Percentiles rank a stretch among this genome's conserved stretches.
phyloP scores from a whole-genome alignment of 2,113 vertebrate genomes.

The Microtus ochrogaster region DNA sequence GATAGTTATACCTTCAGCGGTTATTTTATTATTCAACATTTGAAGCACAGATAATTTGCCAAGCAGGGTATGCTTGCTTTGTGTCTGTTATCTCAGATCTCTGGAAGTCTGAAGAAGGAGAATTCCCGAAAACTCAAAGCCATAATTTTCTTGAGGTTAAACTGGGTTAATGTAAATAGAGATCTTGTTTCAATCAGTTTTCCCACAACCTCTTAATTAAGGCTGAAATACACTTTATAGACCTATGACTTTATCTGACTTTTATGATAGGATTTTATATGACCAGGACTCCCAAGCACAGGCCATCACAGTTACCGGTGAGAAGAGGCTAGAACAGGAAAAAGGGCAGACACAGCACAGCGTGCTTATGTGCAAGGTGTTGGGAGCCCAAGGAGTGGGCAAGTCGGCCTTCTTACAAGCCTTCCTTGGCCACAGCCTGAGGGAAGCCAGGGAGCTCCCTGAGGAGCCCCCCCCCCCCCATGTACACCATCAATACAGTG shows the following conservation, averaged over 20 bases:
- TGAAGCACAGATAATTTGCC: conserved; percentile 22
- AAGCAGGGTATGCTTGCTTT: neutral
- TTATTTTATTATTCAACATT: neutral
- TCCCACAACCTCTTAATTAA: neutral
- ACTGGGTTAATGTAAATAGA: neutral
- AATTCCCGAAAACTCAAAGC: neutral
- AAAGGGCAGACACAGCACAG: conserved; percentile 95
- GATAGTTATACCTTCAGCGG: neutral
- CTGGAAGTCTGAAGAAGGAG: neutral
- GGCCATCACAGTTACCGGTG: conserved; percentile 90
- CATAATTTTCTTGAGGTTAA: neutral
- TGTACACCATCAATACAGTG: conserved; percentile 92
- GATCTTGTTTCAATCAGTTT: neutral
- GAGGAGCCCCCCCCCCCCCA: conserved; percentile 78
- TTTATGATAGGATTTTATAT: neutral
- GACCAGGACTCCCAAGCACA: too few relatives aligned
- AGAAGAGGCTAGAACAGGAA: conserved; percentile 93
- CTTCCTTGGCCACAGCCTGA: conserved; percentile 89
- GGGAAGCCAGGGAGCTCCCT: conserved; percentile 76
- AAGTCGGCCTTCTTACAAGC: conserved; percentile 95
- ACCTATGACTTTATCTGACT: neutral
- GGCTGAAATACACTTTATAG: neutral
- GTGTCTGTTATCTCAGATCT: neutral
- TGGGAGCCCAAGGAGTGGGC: conserved; percentile 93
- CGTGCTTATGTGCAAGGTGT: conserved; percentile 96